phyloP scores from a whole-genome alignment of 2,797 vertebrate genomes.

The Ficedula albicollis region DNA sequence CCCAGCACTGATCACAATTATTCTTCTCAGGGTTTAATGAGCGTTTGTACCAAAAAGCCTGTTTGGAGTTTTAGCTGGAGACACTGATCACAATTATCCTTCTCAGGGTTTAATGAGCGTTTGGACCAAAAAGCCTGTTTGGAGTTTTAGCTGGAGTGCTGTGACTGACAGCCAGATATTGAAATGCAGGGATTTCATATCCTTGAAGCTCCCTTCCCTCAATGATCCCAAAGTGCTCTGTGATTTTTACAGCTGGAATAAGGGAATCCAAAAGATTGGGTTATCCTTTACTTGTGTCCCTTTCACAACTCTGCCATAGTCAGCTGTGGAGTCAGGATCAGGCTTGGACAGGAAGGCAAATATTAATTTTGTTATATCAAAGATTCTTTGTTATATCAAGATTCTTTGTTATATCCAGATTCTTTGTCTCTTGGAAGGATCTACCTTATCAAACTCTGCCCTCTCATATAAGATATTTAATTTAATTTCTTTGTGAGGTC shows the following conservation, averaged over 20 bases:
- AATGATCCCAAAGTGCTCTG: neutral
- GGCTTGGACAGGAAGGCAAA: neutral
- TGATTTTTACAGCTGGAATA: neutral
- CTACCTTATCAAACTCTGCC: neutral
- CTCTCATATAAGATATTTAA: neutral
- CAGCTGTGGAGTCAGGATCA: neutral
- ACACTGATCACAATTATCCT: slow-evolving; percentile 23
- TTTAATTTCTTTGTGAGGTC: neutral
- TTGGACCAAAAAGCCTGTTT: slow-evolving; percentile 22
- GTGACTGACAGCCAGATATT: slow-evolving; percentile 15
- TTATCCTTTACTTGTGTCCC: neutral
- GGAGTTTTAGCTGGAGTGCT: slow-evolving; percentile 20
- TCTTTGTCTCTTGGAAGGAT: neutral
- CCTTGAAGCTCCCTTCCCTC: neutral
- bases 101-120: neutral
- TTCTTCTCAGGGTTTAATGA: neutral
- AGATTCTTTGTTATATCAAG: neutral
- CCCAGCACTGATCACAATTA: slow-evolving; percentile 10
- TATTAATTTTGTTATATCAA: neutral
- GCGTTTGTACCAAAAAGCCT: slow-evolving; percentile 32
- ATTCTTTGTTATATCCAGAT: neutral
- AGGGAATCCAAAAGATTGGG: neutral
- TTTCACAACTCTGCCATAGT: neutral
- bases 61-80: slow-evolving; percentile 26
- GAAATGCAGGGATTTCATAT: neutral